Conservation (phyloP, 1,140 invertebrate species). For the Panagrolaimus sp. region DNA sequence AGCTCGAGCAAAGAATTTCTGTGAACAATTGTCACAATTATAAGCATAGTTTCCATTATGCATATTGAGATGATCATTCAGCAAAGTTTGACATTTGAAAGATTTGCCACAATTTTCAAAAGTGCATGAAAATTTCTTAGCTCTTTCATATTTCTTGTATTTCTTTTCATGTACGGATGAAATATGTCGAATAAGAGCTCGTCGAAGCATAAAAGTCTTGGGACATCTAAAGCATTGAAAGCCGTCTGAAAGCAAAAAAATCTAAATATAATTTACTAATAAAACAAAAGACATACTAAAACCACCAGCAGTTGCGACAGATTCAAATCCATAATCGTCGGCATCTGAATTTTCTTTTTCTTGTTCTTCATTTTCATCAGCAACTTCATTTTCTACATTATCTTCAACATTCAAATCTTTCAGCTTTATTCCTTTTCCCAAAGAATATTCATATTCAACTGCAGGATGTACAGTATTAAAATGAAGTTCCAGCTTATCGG, state of each 20-base stretch:
- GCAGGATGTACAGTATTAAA: not conserved
- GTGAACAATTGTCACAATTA: slow-evolving; percentile 28
- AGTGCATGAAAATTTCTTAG: slow-evolving; percentile 31
- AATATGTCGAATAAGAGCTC: slow-evolving; percentile 25
- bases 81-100: slow-evolving; percentile 33
- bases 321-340: slow-evolving; percentile 8
- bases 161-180: slow-evolving; percentile 29
- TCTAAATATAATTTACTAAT: not conserved
- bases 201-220: slow-evolving; percentile 18
- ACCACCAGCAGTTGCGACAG: not conserved
- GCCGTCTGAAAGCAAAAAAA: not conserved
- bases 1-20: slow-evolving; percentile 22
- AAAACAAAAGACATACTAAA: not conserved
- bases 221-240: slow-evolving; percentile 29
- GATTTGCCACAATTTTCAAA: slow-evolving; percentile 29
- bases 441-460: not conserved
- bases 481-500: not conserved
- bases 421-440: not conserved
- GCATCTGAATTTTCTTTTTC: slow-evolving; percentile 8
- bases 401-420: not conserved
- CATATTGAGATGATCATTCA: slow-evolving; percentile 45
- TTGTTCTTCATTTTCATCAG: not conserved
- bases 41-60: slow-evolving; percentile 36
- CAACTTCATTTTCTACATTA: not conserved
- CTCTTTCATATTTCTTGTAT: slow-evolving; percentile 27